Evolutionary conservation across 2,888 invertebrate genomes (phyloP).

Genomic region (Perdita meconis): DNA sequence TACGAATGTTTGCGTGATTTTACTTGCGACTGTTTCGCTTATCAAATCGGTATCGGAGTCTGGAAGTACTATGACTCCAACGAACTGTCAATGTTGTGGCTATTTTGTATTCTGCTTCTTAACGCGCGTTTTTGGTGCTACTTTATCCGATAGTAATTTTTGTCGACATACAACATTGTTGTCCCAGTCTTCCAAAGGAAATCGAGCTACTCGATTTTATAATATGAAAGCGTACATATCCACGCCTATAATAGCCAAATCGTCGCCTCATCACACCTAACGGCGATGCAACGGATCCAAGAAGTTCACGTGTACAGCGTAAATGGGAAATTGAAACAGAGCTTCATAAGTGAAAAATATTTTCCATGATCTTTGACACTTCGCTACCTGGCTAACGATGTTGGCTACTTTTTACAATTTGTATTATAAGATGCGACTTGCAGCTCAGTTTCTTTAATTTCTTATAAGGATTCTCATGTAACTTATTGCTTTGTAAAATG

Average conservation of each 20-base stretch:
- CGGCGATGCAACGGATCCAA: background rate
- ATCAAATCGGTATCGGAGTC: slow-evolving; percentile 39
- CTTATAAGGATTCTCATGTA: slow-evolving; percentile 78
- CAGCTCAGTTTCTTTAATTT: slow-evolving; percentile 66
- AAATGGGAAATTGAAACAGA: slow-evolving; percentile 23
- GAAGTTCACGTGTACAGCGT: slow-evolving; percentile 5
- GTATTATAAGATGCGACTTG: slow-evolving; percentile 57
- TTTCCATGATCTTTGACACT: slow-evolving; percentile 45
- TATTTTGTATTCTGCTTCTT: slow-evolving; percentile 47
- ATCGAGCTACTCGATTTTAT: slow-evolving; percentile 37
- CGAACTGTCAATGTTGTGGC: slow-evolving; percentile 64
- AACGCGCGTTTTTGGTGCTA: slow-evolving; percentile 61
- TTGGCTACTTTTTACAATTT: slow-evolving; percentile 50
- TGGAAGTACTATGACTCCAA: slow-evolving; percentile 64
- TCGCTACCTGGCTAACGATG: slow-evolving; percentile 34
- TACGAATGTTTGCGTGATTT: slow-evolving; percentile 15
- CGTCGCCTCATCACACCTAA: slow-evolving; percentile 9
- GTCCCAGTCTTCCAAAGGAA: slow-evolving; percentile 70
- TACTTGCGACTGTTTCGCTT: slow-evolving; percentile 22
- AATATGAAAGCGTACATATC: slow-evolving; percentile 6
- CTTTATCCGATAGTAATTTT: slow-evolving; percentile 44
- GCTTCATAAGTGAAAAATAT: slow-evolving; percentile 36
- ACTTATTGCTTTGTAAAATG: slow-evolving; percentile 85
- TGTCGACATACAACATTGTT: slow-evolving; percentile 46
- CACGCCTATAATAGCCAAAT: slow-evolving; percentile 15